These are phyloP conservation scores for Drosophila biarmipes DNA, from an alignment of 1,140 invertebrate species.

Conservation along the genomic window DNA sequence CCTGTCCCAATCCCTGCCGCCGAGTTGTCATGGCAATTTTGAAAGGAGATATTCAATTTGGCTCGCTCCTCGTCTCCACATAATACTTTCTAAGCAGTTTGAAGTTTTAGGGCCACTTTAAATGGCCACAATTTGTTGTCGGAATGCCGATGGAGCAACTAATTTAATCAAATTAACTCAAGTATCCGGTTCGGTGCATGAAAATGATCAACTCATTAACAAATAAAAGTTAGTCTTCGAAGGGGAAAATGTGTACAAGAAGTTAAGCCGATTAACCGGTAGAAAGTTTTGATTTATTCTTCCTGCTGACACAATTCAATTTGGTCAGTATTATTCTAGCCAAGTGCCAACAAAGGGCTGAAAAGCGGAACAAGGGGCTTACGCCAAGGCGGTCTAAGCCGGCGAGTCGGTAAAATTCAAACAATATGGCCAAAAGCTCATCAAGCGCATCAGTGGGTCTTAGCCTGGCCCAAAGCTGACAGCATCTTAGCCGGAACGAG, in stretches of 20 bases:
- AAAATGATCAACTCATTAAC: constrained; percentile 34
- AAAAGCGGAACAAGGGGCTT: neutral
- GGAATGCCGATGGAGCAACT: constrained; percentile 38
- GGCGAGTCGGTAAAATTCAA: constrained; percentile 57
- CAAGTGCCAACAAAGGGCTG: constrained; percentile 9
- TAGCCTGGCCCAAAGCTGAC: constrained; percentile 56
- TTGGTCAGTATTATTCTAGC: constrained; percentile 44
- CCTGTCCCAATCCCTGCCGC: neutral
- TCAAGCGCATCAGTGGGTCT: constrained; percentile 73
- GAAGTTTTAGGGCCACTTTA: constrained; percentile 49
- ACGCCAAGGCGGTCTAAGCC: constrained; percentile 29
- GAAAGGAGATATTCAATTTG: constrained; percentile 66
- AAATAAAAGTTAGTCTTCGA: neutral
- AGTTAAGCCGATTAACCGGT: constrained; percentile 3
- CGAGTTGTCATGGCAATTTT: constrained; percentile 64
- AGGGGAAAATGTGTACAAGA: neutral
- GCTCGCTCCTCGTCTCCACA: constrained; percentile 16
- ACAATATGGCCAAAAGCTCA: constrained; percentile 74
- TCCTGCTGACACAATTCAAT: constrained; percentile 40
- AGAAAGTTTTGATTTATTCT: neutral
- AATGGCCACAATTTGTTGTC: constrained; percentile 59
- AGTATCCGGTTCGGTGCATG: constrained; percentile 20
- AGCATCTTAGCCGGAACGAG: constrained; percentile 26
- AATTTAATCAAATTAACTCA: constrained; percentile 46
- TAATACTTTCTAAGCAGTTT: constrained; percentile 61